Evolutionary conservation across 2,113 vertebrate genomes (phyloP), one percentile per base, ranked within the genome.

Genomic region (Alethe castanea): DNA sequence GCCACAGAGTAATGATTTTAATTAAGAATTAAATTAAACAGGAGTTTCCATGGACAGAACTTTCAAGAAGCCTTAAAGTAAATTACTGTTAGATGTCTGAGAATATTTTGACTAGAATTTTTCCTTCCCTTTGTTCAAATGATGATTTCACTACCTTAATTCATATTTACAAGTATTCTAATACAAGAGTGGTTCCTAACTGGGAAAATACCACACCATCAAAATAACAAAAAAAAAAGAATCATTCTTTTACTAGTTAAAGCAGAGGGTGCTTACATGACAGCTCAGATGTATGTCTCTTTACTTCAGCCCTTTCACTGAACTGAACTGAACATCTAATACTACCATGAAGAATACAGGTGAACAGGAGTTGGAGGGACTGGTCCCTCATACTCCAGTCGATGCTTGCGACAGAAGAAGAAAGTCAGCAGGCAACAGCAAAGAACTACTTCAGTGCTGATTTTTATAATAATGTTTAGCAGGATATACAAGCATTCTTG

Each of bases 21-120:
- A 94, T 88, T 93, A 96, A 79, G 54, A 81, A 95, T 82, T 56
- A 60, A 62, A 86, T 90, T 92, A 86, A 81, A 72, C 12, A 35
- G 19, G 71, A 57, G 35, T 52, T 62, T 93, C 50, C 22, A 76
- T 22, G 54, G 69, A 61, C 50, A 73, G 50, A 92, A 92, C 54
- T 88, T 95, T 90, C 33, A 90, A 59, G 76, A 73, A 93, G 47
- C 35, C 33, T 80, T 82, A 53, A 73, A 86, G 62, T n/a, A 92
- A 24, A 61, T 62, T 61, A 45, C 15, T 52, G 7, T 36, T 44
- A 69, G 19, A 83, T 33, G n/a, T 66, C 50, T 42, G 19, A 86
- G 24, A 80, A 23, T 70, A 81, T 73, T 82, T 60, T 67, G 28
- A 73, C 31, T 19, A 64, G 29, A 25, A 69, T 57, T 90, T 86